Percentiles rank a stretch among this genome's conserved stretches.
Conservation (phyloP, 2,888 invertebrate genomes). For the Drosophila tanythrix region DNA sequence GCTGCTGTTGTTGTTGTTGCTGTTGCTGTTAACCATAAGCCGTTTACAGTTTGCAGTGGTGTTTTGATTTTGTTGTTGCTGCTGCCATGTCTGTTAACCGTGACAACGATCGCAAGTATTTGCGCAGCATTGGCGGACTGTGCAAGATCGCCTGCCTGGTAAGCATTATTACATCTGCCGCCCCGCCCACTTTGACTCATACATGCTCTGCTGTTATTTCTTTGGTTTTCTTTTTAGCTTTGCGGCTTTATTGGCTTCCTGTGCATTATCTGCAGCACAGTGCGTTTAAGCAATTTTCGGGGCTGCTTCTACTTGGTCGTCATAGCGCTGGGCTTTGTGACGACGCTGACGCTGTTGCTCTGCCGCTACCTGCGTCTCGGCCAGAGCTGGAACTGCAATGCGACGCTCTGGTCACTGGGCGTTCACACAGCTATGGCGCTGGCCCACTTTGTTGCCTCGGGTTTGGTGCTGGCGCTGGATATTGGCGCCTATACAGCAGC, state of each 20-base stretch:
- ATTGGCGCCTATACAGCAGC: constrained; percentile 61
- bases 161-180: constrained; percentile 27
- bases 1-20: constrained; percentile 12
- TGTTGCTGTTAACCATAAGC: constrained; percentile 10
- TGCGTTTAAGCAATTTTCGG: constrained; percentile 76
- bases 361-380: constrained; percentile 68
- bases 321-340: constrained; percentile 53
- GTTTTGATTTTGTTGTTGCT: constrained; percentile 15
- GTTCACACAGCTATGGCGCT: constrained; percentile 56
- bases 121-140: constrained; percentile 68
- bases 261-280: constrained; percentile 73
- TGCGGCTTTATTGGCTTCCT: constrained; percentile 74
- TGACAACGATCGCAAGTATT: constrained; percentile 62
- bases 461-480: constrained; percentile 61
- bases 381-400: constrained; percentile 59
- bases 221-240: constrained; percentile 29
- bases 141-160: constrained; percentile 68
- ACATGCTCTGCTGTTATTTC: not conserved
- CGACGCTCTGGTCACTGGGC: constrained; percentile 56
- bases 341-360: constrained; percentile 55
- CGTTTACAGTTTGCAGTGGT: constrained; percentile 11
- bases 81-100: constrained; percentile 52
- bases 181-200: constrained; percentile 14
- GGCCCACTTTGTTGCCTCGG: constrained; percentile 65
- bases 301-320: constrained; percentile 71